phyloP scores from a whole-genome alignment of 2,888 invertebrate species.

The Agapetus fuscipes region DNA sequence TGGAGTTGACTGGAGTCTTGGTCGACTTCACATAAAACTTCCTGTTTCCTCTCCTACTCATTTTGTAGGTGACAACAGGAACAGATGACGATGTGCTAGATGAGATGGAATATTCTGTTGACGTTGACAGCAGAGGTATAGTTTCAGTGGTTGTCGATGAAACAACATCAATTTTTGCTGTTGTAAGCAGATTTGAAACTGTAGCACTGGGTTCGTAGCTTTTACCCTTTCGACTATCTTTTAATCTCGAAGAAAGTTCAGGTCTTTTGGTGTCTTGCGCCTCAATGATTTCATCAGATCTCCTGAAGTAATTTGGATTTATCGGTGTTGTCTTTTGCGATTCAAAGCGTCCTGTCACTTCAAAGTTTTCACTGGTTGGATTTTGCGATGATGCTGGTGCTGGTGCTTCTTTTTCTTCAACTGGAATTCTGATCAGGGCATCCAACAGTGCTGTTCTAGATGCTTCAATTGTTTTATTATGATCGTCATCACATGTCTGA shows the following conservation, averaged over 20 bases:
- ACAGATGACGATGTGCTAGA: constrained; percentile 1
- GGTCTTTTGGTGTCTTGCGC: constrained; percentile 21
- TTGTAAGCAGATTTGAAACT: constrained; percentile 24
- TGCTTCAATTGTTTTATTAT: constrained; percentile 59
- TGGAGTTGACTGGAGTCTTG: constrained; percentile 27
- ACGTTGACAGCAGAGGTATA: constrained; percentile 35
- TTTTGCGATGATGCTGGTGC: constrained; percentile 32
- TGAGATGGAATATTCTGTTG: constrained; percentile 7
- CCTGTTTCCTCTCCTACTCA: constrained; percentile 33
- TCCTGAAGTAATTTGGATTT: constrained; percentile 11
- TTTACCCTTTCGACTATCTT: constrained; percentile 27
- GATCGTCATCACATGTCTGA: constrained; percentile 66
- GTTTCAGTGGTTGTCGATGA: constrained; percentile 32
- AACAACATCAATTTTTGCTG: constrained; percentile 29
- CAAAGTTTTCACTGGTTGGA: constrained; percentile 9
- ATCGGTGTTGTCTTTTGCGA: constrained; percentile 17
- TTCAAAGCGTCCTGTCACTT: constrained; percentile 24
- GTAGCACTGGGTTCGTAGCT: constrained; percentile 22
- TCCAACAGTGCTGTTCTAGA: constrained; percentile 59
- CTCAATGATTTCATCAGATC: constrained; percentile 22
- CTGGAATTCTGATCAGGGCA: constrained; percentile 57
- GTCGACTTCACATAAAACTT: constrained; percentile 32
- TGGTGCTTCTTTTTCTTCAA: constrained; percentile 35
- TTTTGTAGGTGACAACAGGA: constrained; percentile 11
- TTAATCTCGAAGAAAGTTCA: constrained; percentile 26